These are phyloP conservation scores for Antrozous pallidus DNA, from an alignment of 2,797 vertebrate genomes.

Conservation along the genomic window DNA sequence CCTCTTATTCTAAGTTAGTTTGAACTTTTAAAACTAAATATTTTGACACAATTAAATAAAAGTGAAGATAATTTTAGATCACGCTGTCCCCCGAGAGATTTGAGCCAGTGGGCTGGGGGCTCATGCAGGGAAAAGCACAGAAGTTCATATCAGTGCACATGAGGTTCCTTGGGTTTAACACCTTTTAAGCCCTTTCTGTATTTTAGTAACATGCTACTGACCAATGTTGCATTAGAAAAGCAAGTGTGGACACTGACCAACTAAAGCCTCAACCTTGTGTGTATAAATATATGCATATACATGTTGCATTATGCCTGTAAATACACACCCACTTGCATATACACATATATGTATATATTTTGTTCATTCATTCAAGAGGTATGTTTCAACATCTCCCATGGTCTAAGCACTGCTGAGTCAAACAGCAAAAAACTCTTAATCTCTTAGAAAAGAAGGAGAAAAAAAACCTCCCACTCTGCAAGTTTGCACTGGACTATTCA, in stretches of 20 bases:
- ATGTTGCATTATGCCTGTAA: background rate
- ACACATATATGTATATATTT: background rate
- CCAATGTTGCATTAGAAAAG: background rate
- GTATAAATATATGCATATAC: background rate
- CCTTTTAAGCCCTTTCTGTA: background rate
- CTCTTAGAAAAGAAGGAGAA: background rate
- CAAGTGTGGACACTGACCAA: background rate
- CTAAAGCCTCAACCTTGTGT: background rate
- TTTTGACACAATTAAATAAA: slow-evolving; percentile 1
- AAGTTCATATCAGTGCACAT: background rate
- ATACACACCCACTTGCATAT: background rate
- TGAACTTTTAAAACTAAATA: slow-evolving; percentile 12
- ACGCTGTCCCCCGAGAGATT: background rate
- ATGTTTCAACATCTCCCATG: background rate
- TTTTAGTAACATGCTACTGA: background rate
- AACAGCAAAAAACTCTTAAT: background rate
- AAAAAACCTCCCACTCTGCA: background rate
- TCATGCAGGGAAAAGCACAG: background rate
- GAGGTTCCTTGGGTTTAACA: background rate
- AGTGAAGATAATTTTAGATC: background rate
- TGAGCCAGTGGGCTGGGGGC: background rate
- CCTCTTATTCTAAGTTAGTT: background rate
- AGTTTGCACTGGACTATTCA: background rate
- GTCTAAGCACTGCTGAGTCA: background rate
- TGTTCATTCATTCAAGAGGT: background rate